phyloP scores from a whole-genome alignment of 2,888 invertebrate species.

The Protodeltote pygarga region DNA sequence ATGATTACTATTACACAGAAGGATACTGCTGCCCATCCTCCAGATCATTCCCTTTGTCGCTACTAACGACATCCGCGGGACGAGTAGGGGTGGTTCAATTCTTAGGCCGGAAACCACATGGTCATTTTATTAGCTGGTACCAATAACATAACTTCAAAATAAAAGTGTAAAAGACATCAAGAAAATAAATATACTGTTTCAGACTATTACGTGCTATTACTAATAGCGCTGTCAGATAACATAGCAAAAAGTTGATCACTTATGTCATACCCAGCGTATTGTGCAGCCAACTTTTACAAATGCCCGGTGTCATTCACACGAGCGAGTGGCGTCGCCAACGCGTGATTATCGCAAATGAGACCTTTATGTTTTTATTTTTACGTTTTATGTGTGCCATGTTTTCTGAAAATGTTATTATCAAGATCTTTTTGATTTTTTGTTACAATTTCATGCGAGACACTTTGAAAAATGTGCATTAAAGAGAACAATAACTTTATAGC shows the following conservation, averaged over 20 bases:
- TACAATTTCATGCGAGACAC: too few species aligned
- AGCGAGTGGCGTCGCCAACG: conserved; percentile 27
- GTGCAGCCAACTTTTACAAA: conserved; percentile 36
- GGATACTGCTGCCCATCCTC: too few species aligned
- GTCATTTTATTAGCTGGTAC: too few species aligned
- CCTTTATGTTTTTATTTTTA: conserved; percentile 31
- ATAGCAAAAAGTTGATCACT: conserved; percentile 43
- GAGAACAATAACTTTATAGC: too few species aligned
- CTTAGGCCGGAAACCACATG: too few species aligned
- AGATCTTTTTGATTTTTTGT: too few species aligned
- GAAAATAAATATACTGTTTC: conserved; percentile 1
- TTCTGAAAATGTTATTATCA: too few species aligned
- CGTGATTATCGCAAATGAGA: conserved; percentile 41
- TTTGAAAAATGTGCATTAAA: too few species aligned
- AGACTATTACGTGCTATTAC: conserved; percentile 17
- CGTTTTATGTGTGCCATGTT: background rate
- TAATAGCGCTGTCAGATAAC: conserved; percentile 22
- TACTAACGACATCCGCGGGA: too few species aligned
- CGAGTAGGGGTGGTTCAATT: too few species aligned
- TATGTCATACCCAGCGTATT: conserved; percentile 34
- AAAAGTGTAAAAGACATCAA: conserved; percentile 1
- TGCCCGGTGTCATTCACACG: conserved; percentile 22
- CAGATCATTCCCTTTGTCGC: too few species aligned
- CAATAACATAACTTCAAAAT: background rate
- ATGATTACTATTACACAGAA: too few species aligned